These are phyloP conservation scores for Rhinoraja longicauda DNA, from an alignment of 2,797 vertebrate species.

Conservation along the genomic window DNA sequence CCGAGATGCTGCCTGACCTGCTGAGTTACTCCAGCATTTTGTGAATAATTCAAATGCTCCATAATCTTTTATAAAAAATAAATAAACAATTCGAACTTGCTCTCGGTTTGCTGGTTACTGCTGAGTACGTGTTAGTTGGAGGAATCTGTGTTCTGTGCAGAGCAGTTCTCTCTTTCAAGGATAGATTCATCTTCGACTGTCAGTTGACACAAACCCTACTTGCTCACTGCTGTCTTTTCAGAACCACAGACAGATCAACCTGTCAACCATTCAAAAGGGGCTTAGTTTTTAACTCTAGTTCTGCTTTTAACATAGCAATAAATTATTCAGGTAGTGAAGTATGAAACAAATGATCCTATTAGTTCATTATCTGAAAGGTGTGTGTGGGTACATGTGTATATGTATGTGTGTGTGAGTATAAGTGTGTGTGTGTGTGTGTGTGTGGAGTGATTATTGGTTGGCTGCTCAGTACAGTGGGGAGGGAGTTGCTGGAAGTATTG, in stretches of 20 bases:
- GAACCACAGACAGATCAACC: background rate
- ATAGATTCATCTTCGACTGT: background rate
- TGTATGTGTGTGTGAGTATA: background rate
- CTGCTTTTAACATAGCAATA: background rate
- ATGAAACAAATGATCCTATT: background rate
- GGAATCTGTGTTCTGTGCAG: background rate
- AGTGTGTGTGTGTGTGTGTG: background rate
- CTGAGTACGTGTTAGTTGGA: background rate
- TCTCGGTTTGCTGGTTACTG: background rate
- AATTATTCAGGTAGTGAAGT: background rate
- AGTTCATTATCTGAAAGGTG: background rate
- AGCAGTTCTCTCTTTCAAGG: background rate
- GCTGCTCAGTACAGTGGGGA: background rate
- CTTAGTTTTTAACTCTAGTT: background rate
- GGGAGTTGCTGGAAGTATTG: background rate
- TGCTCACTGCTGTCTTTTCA: background rate
- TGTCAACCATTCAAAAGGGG: background rate
- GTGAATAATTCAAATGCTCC: background rate
- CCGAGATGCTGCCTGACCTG: no score
- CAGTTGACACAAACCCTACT: background rate
- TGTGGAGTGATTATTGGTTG: background rate
- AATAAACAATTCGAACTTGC: background rate
- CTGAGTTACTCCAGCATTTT: no score
- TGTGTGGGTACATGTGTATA: background rate
- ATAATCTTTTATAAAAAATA: background rate